These are phyloP conservation scores for Eupithecia inturbata DNA, from an alignment of 2,888 invertebrate species.

Conservation along the genomic window DNA sequence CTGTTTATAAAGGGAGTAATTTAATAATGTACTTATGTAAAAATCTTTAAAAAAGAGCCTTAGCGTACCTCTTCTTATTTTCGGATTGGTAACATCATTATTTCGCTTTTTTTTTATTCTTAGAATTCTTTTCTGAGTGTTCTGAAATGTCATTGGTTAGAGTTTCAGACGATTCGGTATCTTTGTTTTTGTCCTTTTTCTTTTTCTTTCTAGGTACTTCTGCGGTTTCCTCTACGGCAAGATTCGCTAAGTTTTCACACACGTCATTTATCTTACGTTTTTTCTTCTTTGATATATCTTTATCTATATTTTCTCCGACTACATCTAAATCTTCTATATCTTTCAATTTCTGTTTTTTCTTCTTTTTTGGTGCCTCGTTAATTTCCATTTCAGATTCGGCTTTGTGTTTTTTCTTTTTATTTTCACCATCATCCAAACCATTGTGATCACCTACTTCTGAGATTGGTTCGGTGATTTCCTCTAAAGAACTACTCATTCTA, in stretches of 20 bases:
- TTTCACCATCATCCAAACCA: neutral
- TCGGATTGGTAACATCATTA: too few species aligned
- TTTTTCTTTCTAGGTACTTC: conserved; percentile 52
- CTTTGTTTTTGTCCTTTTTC: conserved; percentile 48
- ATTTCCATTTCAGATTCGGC: conserved; percentile 21
- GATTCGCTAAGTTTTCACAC: conserved; percentile 11
- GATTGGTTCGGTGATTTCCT: conserved; percentile 19
- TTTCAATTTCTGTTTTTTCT: conserved; percentile 38
- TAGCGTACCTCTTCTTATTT: too few species aligned
- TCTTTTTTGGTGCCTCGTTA: conserved; percentile 35
- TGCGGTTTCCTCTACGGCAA: conserved; percentile 21
- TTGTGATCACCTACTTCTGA: conserved; percentile 10
- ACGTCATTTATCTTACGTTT: conserved; percentile 32
- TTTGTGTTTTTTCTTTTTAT: conserved; percentile 18
- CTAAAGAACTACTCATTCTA: neutral
- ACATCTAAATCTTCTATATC: conserved; percentile 11
- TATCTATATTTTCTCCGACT: conserved; percentile 17
- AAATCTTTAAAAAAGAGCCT: neutral
- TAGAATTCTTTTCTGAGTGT: conserved; percentile 25
- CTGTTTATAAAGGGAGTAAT: neutral
- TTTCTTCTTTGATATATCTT: conserved; percentile 21
- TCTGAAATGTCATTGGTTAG: conserved; percentile 5
- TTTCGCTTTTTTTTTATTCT: conserved; percentile 26
- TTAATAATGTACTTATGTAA: neutral
- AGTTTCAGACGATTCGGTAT: conserved; percentile 16